A percentile compares a stretch with the other conserved stretches of the same genome.
These are phyloP conservation scores for Amphipyra tragopoginis DNA, from an alignment of 2,888 invertebrate species.

Conservation along the genomic window DNA sequence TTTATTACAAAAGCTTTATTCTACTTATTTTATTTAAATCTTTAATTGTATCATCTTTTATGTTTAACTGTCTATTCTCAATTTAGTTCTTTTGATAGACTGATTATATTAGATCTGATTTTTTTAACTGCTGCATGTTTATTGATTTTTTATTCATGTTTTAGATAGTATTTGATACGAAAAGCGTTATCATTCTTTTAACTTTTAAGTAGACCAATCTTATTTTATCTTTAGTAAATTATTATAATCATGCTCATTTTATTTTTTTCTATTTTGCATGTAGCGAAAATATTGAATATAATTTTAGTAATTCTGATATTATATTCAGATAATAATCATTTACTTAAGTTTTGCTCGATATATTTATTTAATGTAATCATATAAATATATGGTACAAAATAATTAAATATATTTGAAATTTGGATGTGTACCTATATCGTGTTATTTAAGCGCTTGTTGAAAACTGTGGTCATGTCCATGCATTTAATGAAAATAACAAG, in stretches of 20 bases:
- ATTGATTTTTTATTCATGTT: constrained; percentile 6
- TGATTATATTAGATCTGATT: constrained; percentile 57
- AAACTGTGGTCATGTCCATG: not conserved
- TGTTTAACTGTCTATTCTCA: constrained; percentile 15
- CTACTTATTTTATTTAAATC: constrained; percentile 1
- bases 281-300: not conserved
- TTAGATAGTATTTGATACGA: constrained; percentile 1
- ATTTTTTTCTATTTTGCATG: constrained; percentile 1
- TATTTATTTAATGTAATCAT: not conserved
- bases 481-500: not conserved
- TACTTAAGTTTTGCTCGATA: not conserved
- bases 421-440: not conserved
- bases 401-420: not conserved
- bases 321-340: not conserved
- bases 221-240: constrained; percentile 23
- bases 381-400: constrained; percentile 21
- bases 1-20: constrained; percentile 2
- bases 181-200: constrained; percentile 27
- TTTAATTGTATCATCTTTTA: constrained; percentile 2
- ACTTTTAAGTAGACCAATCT: constrained; percentile 63
- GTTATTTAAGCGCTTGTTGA: constrained; percentile 1
- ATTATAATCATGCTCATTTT: constrained; percentile 21
- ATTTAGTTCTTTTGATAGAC: constrained; percentile 49
- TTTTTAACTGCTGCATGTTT: constrained; percentile 16
- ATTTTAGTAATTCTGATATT: no score